Base-by-base conservation (phyloP, 2,888 invertebrate species). In the Lepas anatifera region DNA sequence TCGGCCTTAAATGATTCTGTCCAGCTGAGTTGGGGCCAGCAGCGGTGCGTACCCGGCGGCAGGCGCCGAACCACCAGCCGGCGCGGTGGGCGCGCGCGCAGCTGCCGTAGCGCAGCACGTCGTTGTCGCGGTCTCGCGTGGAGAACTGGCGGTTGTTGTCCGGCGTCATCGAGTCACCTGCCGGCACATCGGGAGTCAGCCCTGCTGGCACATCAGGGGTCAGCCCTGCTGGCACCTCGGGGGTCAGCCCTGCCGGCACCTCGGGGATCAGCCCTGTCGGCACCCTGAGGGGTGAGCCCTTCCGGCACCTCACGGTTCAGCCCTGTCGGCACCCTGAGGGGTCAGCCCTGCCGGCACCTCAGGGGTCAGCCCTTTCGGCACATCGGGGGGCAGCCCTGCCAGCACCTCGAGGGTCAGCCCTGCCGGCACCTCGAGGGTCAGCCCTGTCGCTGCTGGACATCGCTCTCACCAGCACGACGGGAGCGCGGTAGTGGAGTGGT, bases 51-150 rank as follows among this genome's bases (percentile, higher is more conserved):
- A 41, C 41, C 58, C 58, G 58, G 8, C 58, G 16, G 32, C 58
- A 58, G 29, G 58, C 58, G 13, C 58, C 52, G 32, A 58, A 58
- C 58, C 58, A 58, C 58, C 58, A 58, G 32, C 58, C 58, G 58
- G 58, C 32, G 32, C 32, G 29, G 58, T 58, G 58, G 29, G 32
- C 58, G 58, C 29, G 32, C 6, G 58, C 58, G 13, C 58, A 58
- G 58, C 8, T 58, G 32, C 58, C 58, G 32, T 58, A 58, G 32
- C 58, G 58, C 18, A 58, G 58, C 4, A 1, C 18, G 58, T 58
- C 58, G 32, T 58, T 58, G 32, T 58, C 58, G 32, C 32, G 58
- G 32, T 58, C 58, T 3, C 18, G 29, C 8, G 58, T 58, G 58
- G 58, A 58, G 58, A 58, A 58, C 58, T 58, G 32, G 3, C 58